Conservation (phyloP, 2,888 invertebrate genomes). For the Chloromyia formosa region DNA sequence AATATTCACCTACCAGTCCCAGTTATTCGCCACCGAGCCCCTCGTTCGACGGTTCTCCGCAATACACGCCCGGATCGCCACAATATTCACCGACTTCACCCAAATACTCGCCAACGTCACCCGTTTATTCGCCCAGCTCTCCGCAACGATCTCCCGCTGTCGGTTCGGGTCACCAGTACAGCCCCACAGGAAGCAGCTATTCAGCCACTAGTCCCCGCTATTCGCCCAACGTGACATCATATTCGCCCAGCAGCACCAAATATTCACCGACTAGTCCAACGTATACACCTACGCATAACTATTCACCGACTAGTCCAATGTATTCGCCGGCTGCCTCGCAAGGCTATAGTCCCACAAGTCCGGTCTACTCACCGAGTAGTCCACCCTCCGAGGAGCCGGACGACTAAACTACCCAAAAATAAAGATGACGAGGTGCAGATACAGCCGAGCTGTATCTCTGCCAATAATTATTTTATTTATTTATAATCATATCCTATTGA, state of each 20-base stretch:
- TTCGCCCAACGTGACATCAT: conserved; percentile 61
- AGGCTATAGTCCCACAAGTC: conserved; percentile 75
- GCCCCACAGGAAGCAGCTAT: conserved; percentile 80
- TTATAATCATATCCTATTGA: too few relatives aligned
- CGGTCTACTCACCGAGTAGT: conserved; percentile 73
- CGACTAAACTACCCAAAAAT: conserved; percentile 64
- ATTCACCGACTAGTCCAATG: conserved; percentile 73
- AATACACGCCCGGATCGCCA: conserved; percentile 85
- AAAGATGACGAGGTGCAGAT: too few relatives aligned
- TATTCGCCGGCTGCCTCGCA: conserved; percentile 83
- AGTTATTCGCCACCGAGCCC: conserved; percentile 84
- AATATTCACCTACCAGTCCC: conserved; percentile 82
- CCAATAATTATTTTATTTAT: too few relatives aligned
- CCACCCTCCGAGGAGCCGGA: conserved; percentile 65
- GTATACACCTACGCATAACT: conserved; percentile 73
- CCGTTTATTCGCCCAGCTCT: conserved; percentile 75
- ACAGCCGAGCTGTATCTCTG: too few relatives aligned
- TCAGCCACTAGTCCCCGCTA: conserved; percentile 74
- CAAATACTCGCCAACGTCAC: conserved; percentile 72
- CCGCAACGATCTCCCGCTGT: conserved; percentile 69
- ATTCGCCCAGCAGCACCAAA: conserved; percentile 79
- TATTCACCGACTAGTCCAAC: conserved; percentile 82
- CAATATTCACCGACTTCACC: conserved; percentile 71
- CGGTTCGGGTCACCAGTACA: conserved; percentile 68
- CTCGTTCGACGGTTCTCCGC: conserved; percentile 79